Evolutionary conservation across 2,113 vertebrate genomes (phyloP), one percentile per base, ranked within the genome.

Genomic region (Macaca nemestrina): DNA sequence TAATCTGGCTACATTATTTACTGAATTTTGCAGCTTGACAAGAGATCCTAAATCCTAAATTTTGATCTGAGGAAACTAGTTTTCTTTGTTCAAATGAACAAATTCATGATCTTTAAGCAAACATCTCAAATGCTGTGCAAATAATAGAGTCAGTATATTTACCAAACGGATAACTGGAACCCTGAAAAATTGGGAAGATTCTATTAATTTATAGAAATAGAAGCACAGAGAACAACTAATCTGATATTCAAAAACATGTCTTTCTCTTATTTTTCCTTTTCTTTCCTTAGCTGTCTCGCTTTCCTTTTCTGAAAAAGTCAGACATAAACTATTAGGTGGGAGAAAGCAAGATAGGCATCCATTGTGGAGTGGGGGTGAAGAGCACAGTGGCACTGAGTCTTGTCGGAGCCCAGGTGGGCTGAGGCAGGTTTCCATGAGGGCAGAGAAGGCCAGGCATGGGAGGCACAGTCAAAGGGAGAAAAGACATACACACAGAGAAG

Each of bases 331-430:
- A 13, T n/a, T 55, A 38, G 17, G 30, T 35, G 43, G 20, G 20
- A 30, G n/a, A 57, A 67, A 87, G 5, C 25, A 67, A 9, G 11
- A 48, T 30, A 20, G 8, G 13, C 14, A 59, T 17, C 1, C 25
- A 32, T 3, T 70, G 3, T 25, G 4, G 30, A 6, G 27, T 35
- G 25, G 8, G n/a, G 11, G 0, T 8, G 3, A 5, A 1, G n/a
- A 6, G 2, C 23, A 35, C 30, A 13, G 6, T 14, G n/a, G 10
- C 32, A 4, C 27, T 32, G 23, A 27, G 87, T 5, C 1, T 20
- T 18, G 22, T 20, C 38, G 81, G 82, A 50, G 8, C 12, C 17
- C 67, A 25, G n/a, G 35, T 27, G 27, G 30, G 4, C 50, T 22
- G 6, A 35, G 27, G 5, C 48, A 59, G 12, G 35, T 70, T n/a